phyloP scores from a whole-genome alignment of 2,797 vertebrate species.

The Platyrinchus mystaceus region DNA sequence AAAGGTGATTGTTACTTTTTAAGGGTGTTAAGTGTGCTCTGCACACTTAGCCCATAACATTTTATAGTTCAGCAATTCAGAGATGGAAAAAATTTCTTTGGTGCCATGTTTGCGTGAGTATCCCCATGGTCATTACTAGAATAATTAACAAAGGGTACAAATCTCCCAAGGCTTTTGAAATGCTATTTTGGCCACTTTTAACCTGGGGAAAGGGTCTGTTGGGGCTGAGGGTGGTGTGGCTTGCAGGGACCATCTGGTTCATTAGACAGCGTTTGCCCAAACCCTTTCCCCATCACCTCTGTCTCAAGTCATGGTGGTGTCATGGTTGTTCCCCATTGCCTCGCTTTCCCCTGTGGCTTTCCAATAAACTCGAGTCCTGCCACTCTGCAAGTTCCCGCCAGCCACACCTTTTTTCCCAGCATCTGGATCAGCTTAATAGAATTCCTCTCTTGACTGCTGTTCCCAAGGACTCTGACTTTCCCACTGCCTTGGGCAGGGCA shows the following conservation, averaged over 20 bases:
- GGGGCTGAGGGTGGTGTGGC: accelerated
- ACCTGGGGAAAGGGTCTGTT: accelerated
- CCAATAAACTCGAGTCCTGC: background rate
- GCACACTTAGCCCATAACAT: background rate
- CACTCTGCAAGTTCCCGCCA: accelerated
- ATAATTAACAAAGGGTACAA: background rate
- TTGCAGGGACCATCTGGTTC: background rate
- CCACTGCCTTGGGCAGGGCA: background rate
- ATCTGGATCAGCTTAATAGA: accelerated
- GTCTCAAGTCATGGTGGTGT: background rate
- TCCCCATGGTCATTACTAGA: accelerated
- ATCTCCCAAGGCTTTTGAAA: background rate
- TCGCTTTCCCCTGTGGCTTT: background rate
- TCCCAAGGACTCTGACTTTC: accelerated
- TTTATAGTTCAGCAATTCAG: background rate
- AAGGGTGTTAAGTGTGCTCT: background rate
- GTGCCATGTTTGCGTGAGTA: accelerated
- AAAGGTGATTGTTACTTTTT: background rate
- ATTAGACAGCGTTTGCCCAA: accelerated
- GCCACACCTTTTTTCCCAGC: background rate
- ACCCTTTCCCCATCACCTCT: accelerated
- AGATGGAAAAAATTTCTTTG: background rate
- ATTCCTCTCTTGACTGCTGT: background rate
- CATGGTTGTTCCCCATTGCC: accelerated
- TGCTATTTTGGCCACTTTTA: background rate